Evolutionary conservation across 2,888 invertebrate species (phyloP).

Genomic region (Limenitis arthemis): DNA sequence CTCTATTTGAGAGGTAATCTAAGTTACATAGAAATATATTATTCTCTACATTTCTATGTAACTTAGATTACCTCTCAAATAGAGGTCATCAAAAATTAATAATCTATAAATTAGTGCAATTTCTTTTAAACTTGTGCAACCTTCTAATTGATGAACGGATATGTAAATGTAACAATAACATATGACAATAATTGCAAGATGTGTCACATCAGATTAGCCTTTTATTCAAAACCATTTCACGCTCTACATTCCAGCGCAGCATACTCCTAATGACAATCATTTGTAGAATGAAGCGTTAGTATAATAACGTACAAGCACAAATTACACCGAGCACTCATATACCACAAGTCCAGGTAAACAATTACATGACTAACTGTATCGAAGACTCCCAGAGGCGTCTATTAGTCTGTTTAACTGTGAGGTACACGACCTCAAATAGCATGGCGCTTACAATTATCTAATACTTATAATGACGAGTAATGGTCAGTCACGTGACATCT

Average conservation of each 20-base stretch:
- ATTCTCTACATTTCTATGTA: no score
- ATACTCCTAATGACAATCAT: constrained; percentile 14
- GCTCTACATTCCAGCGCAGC: constrained; percentile 50
- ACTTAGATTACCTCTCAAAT: background rate
- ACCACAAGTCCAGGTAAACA: constrained; percentile 11
- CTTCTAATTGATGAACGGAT: constrained; percentile 8
- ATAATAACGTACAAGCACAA: constrained; percentile 4
- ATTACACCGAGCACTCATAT: background rate
- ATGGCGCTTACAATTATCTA: constrained; percentile 45
- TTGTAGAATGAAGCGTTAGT: constrained; percentile 10
- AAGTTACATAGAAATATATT: no score
- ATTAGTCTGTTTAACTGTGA: constrained; percentile 28
- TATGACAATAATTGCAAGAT: constrained; percentile 22
- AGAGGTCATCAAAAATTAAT: background rate
- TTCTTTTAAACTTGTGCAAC: constrained; percentile 1
- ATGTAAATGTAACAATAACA: constrained; percentile 15
- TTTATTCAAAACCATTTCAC: constrained; percentile 54
- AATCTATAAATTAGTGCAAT: background rate
- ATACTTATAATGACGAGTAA: constrained; percentile 52
- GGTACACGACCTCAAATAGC: constrained; percentile 53
- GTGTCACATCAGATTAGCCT: constrained; percentile 33
- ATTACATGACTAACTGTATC: constrained; percentile 4
- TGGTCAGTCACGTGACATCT: constrained; percentile 49
- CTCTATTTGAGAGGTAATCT: no score
- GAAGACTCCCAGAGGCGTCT: constrained; percentile 7